Evolutionary conservation across 2,888 invertebrate genomes (phyloP).

Genomic region (Ectemnius continuus): DNA sequence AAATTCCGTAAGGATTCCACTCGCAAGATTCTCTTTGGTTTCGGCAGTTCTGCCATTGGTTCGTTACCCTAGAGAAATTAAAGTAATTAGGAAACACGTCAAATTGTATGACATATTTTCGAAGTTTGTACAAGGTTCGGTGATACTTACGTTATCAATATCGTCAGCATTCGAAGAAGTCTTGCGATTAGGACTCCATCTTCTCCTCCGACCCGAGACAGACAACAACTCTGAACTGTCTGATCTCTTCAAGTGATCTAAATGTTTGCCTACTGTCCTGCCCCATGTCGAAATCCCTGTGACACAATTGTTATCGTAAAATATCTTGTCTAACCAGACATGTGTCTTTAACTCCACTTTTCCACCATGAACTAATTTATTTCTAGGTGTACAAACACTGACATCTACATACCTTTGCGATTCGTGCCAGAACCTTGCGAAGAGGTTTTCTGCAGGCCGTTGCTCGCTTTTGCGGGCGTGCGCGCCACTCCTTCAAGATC

Average conservation of each 20-base stretch:
- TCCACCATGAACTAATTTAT: too few species aligned
- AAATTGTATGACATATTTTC: not conserved
- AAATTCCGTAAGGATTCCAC: constrained; percentile 80
- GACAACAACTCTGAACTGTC: constrained; percentile 81
- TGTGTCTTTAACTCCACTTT: not conserved
- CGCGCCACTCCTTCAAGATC: constrained; percentile 44
- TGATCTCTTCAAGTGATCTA: constrained; percentile 81
- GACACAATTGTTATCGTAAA: constrained; percentile 34
- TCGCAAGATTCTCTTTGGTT: constrained; percentile 78
- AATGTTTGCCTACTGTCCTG: constrained; percentile 81
- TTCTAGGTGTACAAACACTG: too few species aligned
- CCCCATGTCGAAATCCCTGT: constrained; percentile 82
- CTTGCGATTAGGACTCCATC: constrained; percentile 78
- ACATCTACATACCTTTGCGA: constrained; percentile 57
- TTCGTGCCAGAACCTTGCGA: constrained; percentile 42
- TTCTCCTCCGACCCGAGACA: constrained; percentile 75
- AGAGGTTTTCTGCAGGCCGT: constrained; percentile 45
- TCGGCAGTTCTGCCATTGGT: constrained; percentile 49
- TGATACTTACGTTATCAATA: constrained; percentile 60
- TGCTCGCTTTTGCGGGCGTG: constrained; percentile 53
- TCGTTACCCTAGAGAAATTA: constrained; percentile 26
- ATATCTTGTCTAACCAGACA: not conserved
- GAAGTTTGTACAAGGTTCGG: not conserved
- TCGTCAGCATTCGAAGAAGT: constrained; percentile 56
- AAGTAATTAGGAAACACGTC: not conserved